Conservation (phyloP, 1,140 invertebrate genomes). For the Capitella teleta region DNA sequence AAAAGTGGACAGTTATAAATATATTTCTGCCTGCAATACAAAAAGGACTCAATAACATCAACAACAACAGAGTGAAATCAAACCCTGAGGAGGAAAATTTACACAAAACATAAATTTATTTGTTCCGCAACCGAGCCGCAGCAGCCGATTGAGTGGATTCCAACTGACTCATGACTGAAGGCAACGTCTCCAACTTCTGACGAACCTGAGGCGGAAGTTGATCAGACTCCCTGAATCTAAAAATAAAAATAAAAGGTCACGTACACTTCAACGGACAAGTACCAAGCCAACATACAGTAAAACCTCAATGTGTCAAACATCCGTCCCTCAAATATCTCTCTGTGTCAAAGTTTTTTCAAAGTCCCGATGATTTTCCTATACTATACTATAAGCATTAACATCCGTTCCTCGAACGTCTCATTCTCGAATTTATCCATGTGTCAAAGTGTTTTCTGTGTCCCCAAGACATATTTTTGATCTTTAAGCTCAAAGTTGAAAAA, state of each 20-base stretch:
- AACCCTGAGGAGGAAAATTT: too few relatives aligned
- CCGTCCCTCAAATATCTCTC: not conserved
- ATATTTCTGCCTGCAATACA: too few relatives aligned
- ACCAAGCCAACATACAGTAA: not conserved
- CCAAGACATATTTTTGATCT: too few relatives aligned
- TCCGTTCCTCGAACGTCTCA: not conserved
- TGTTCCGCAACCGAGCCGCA: not conserved
- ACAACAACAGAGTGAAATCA: too few relatives aligned
- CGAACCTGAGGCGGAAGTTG: not conserved
- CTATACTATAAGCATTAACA: not conserved
- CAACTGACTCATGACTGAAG: constrained; percentile 3
- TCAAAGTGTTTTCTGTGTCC: too few relatives aligned
- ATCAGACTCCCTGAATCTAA: constrained; percentile 5
- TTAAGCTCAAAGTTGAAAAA: too few relatives aligned
- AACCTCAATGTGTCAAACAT: not conserved
- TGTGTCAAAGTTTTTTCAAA: not conserved
- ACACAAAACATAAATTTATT: too few relatives aligned
- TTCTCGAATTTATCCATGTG: too few relatives aligned
- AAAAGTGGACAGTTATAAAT: too few relatives aligned
- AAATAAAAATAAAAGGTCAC: not conserved
- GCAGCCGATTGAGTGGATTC: not conserved
- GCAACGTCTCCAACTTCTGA: constrained; percentile 4
- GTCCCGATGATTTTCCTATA: not conserved
- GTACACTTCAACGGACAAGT: not conserved
- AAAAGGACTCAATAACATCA: too few relatives aligned